These are phyloP conservation scores for Drosophila serrata DNA, from an alignment of 1,140 invertebrate genomes.

Conservation along the genomic window DNA sequence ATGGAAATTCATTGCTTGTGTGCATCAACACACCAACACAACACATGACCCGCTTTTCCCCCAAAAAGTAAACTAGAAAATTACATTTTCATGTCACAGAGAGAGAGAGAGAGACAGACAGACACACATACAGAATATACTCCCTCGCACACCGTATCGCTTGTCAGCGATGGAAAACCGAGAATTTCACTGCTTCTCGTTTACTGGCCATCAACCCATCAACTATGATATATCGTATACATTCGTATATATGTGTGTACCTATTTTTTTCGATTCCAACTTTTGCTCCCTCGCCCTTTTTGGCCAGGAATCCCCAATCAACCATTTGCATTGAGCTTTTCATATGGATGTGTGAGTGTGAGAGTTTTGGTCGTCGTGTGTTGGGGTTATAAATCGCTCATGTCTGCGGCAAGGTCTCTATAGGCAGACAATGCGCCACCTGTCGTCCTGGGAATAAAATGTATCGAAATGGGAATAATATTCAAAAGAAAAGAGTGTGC, in stretches of 20 bases:
- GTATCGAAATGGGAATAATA: slow-evolving; percentile 20
- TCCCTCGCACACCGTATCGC: slow-evolving; percentile 44
- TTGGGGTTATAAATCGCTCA: slow-evolving; percentile 42
- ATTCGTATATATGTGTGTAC: slow-evolving; percentile 7
- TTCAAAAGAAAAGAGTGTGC: background rate
- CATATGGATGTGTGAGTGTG: slow-evolving; percentile 7
- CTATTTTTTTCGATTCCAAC: slow-evolving; percentile 48
- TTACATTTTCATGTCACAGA: slow-evolving; percentile 73
- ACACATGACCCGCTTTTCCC: slow-evolving; percentile 19
- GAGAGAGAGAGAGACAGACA: too few species aligned
- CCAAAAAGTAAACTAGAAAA: slow-evolving; percentile 66
- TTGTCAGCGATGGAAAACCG: slow-evolving; percentile 53
- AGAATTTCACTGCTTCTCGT: slow-evolving; percentile 25
- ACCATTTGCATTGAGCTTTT: slow-evolving; percentile 41
- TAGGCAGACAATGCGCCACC: slow-evolving; percentile 20
- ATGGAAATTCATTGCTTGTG: slow-evolving; percentile 51
- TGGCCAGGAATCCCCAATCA: slow-evolving; percentile 8
- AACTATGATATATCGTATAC: slow-evolving; percentile 76
- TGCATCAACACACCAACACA: slow-evolving; percentile 14
- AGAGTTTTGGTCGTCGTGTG: slow-evolving; percentile 13
- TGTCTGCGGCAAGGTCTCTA: slow-evolving; percentile 5
- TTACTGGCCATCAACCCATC: slow-evolving; percentile 32
- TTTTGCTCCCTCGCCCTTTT: slow-evolving; percentile 5
- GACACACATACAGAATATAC: background rate
- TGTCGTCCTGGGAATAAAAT: slow-evolving; percentile 16